Percentiles rank a stretch among this genome's conserved stretches.
Evolutionary conservation across 23 tunicate species (phyloP).

Genomic region (Phallusia fumigata): DNA sequence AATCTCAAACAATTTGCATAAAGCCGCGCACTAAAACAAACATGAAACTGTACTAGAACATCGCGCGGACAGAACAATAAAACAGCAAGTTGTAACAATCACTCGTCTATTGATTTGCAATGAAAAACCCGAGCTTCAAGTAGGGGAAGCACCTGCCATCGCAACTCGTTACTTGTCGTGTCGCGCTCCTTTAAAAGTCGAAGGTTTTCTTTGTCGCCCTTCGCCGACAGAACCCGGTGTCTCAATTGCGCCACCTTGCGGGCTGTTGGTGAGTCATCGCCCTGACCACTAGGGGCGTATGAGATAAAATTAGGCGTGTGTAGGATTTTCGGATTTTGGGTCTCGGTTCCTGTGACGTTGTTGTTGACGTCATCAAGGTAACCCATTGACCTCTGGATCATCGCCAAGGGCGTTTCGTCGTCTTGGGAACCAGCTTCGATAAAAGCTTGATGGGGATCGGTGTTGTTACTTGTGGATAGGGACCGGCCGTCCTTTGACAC

Average conservation of each 20-base stretch:
- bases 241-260: slow-evolving; percentile 20
- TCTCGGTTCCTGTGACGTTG: neutral
- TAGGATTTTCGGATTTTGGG: neutral
- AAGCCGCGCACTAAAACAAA: too few species aligned
- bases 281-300: neutral
- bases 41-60: too few species aligned
- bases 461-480: neutral
- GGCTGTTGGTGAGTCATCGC: neutral
- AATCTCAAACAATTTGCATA: too few species aligned
- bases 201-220: slow-evolving; percentile 19
- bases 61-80: neutral
- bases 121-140: slow-evolving; percentile 62
- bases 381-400: slow-evolving; percentile 28
- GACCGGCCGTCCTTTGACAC: slow-evolving; percentile 28
- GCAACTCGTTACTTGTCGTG: slow-evolving; percentile 6
- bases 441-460: slow-evolving; percentile 35
- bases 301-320: slow-evolving; percentile 50
- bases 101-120: slow-evolving; percentile 19
- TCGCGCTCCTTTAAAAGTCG: slow-evolving; percentile 37
- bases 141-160: slow-evolving; percentile 60
- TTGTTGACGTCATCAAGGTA: slow-evolving; percentile 5
- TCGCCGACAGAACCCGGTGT: slow-evolving; percentile 6
- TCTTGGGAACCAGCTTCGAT: neutral
- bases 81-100: neutral
- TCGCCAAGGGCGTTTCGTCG: slow-evolving; percentile 29